phyloP scores from a whole-genome alignment of 2,888 invertebrate species.

The Drymonia ruficornis region DNA sequence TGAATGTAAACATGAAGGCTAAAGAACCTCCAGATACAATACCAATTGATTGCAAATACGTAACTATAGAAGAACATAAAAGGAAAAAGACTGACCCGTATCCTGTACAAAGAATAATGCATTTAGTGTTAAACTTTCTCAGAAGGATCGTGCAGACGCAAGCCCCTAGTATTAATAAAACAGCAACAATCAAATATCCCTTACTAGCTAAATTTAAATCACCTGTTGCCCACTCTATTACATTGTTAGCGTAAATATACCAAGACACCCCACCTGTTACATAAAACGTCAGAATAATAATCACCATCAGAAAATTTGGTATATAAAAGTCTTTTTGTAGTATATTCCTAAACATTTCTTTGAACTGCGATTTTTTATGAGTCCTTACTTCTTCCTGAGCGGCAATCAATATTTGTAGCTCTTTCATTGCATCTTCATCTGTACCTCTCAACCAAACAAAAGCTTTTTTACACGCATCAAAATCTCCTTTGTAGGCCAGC shows the following conservation, averaged over 20 bases:
- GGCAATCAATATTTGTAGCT: conserved; percentile 19
- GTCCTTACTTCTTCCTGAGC: conserved; percentile 15
- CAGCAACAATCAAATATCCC: not conserved
- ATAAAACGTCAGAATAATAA: not conserved
- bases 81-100: not conserved
- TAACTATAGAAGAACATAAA: not conserved
- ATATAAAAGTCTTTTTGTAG: not conserved
- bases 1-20: not conserved
- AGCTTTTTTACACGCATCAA: conserved; percentile 19
- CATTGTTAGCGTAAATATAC: not conserved
- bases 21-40: conserved; percentile 1
- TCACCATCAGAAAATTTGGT: not conserved
- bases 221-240: not conserved
- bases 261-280: not conserved
- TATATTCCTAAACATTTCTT: not conserved
- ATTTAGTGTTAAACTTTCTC: not conserved
- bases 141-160: not conserved
- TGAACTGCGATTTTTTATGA: conserved; percentile 1
- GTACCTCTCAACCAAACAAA: conserved; percentile 27
- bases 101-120: not conserved
- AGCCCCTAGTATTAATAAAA: not conserved
- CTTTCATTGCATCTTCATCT: conserved; percentile 25
- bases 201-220: not conserved
- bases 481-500: conserved; percentile 30
- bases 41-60: not conserved